These are phyloP conservation scores for Aplochiton taeniatus DNA, from an alignment of 2,797 vertebrate species.

Conservation along the genomic window DNA sequence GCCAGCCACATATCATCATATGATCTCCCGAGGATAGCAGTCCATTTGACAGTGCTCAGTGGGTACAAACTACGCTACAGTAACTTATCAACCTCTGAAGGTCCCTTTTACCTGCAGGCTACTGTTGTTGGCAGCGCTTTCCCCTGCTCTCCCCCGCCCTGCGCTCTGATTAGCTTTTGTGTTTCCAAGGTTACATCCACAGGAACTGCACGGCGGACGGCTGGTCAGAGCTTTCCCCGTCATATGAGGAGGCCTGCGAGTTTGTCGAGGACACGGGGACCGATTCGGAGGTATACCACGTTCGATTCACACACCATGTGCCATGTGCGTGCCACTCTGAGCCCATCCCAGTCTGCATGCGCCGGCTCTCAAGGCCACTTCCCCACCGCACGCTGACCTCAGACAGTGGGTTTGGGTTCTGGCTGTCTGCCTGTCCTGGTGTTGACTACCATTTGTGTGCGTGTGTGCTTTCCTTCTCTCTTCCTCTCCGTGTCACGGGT, in stretches of 20 bases:
- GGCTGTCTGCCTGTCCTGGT: no score
- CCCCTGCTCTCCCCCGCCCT: not conserved
- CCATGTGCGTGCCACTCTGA: no score
- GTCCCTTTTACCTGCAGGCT: not conserved
- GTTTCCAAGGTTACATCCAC: conserved; percentile 74
- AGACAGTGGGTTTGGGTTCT: no score
- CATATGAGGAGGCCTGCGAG: conserved; percentile 77
- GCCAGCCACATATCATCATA: no score
- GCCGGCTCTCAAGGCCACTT: no score
- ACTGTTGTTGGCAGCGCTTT: not conserved
- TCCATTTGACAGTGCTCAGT: no score
- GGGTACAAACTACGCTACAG: no score
- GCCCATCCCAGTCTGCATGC: no score
- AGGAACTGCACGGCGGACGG: conserved; percentile 78
- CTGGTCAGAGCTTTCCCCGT: conserved; percentile 79
- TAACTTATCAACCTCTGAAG: no score
- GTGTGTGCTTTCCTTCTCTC: not conserved
- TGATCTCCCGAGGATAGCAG: no score
- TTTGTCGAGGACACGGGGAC: conserved; percentile 67
- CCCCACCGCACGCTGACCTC: no score
- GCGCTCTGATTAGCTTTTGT: conserved; percentile 6
- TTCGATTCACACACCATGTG: not conserved
- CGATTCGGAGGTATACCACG: conserved; percentile 72
- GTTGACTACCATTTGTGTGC: no score
- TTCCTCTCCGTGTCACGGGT: not conserved